Evolutionary conservation across 2,888 invertebrate genomes (phyloP).

Genomic region (Dryococelus australis): DNA sequence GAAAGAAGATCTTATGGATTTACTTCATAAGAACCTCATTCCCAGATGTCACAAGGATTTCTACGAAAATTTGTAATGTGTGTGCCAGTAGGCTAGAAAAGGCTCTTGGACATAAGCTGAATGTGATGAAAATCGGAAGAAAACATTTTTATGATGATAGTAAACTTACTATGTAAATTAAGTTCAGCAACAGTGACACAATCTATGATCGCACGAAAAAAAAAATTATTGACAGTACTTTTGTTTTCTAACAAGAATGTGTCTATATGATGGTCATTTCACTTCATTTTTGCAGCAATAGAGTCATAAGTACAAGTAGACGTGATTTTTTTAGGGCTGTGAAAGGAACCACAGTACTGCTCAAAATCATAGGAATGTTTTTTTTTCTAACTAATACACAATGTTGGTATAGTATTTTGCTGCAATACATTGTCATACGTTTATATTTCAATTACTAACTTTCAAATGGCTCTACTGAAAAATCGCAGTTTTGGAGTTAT

Average conservation of each 20-base stretch:
- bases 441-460: not conserved
- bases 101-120: not conserved
- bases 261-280: no score
- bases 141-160: no score
- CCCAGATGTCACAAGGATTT: not conserved
- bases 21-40: slow-evolving; percentile 19
- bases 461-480: not conserved
- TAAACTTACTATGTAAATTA: no score
- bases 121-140: not conserved
- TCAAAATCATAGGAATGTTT: not conserved
- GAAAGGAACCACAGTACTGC: not conserved
- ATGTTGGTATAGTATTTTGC: not conserved
- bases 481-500: not conserved
- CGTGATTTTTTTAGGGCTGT: not conserved
- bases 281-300: not conserved
- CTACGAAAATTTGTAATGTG: slow-evolving; percentile 4
- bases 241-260: not conserved
- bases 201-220: no score
- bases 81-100: not conserved
- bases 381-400: not conserved
- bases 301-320: not conserved
- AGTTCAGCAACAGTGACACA: no score
- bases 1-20: not conserved
- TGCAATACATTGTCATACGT: not conserved
- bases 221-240: not conserved